A percentile compares a stretch with the other conserved stretches of the same genome.
phyloP scores from a whole-genome alignment of 2,888 invertebrate genomes.

The Watsonalla binaria region DNA sequence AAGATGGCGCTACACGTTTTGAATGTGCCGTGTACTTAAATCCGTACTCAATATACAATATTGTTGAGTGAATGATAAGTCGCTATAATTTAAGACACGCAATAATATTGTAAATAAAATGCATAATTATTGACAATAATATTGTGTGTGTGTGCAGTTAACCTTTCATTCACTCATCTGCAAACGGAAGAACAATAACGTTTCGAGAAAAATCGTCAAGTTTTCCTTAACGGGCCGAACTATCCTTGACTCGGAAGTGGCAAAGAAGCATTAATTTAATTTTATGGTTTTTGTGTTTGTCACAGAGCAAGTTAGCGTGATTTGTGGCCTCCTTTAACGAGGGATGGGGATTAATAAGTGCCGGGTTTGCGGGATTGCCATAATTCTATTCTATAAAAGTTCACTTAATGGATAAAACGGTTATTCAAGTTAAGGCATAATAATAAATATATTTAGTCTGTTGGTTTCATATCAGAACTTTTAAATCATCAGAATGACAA shows the following conservation, averaged over 20 bases:
- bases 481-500: too few relatives aligned
- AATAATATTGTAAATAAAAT: too few relatives aligned
- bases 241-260: constrained; percentile 50
- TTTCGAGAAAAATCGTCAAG: constrained; percentile 31
- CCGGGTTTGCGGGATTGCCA: constrained; percentile 8
- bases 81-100: too few relatives aligned
- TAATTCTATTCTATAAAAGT: constrained; percentile 1
- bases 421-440: background rate
- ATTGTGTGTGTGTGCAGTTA: background rate
- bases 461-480: background rate
- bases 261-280: constrained; percentile 74
- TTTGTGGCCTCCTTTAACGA: constrained; percentile 69
- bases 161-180: background rate
- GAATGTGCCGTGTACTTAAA: background rate
- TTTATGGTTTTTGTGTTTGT: constrained; percentile 79
- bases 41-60: too few relatives aligned
- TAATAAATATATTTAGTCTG: background rate
- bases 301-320: constrained; percentile 66
- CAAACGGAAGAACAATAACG: constrained; percentile 5
- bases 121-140: too few relatives aligned
- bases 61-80: too few relatives aligned
- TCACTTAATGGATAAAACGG: background rate
- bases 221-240: constrained; percentile 57
- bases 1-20: background rate
- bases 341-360: constrained; percentile 53